Conservation (phyloP, 2,113 vertebrate genomes). For the Leucopsar rothschildi region DNA sequence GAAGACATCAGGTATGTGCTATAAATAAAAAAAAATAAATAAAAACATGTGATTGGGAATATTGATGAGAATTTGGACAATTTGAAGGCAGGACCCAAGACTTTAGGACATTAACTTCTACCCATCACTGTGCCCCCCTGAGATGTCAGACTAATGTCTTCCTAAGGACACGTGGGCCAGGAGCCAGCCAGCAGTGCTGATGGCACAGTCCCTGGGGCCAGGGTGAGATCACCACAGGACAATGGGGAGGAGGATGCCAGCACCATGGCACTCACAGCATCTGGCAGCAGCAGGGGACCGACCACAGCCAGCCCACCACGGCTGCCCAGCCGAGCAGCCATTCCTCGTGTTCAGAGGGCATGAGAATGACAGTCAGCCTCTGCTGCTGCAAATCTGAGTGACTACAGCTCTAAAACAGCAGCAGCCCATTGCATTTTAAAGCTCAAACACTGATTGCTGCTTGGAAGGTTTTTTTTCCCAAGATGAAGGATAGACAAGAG, state of each 20-base stretch:
- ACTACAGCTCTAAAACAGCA: background rate
- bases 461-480: background rate
- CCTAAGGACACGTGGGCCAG: background rate
- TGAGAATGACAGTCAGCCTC: background rate
- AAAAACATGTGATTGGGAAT: background rate
- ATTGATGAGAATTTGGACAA: background rate
- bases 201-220: background rate
- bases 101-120: background rate
- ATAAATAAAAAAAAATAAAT: background rate
- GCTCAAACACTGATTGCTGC: background rate
- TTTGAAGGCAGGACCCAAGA: background rate
- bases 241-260: background rate
- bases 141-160: background rate
- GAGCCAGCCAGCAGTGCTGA: background rate
- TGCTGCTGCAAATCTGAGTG: background rate
- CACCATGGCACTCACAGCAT: background rate
- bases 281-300: background rate
- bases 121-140: background rate
- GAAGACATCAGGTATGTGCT: background rate
- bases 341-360: background rate
- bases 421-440: background rate
- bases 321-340: background rate
- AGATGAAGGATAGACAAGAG: background rate
- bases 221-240: background rate
- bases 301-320: accelerated